Evolutionary conservation across 2,888 invertebrate species (phyloP), one percentile per base, ranked within the genome.

Genomic region (Chloroclystis v-ata): DNA sequence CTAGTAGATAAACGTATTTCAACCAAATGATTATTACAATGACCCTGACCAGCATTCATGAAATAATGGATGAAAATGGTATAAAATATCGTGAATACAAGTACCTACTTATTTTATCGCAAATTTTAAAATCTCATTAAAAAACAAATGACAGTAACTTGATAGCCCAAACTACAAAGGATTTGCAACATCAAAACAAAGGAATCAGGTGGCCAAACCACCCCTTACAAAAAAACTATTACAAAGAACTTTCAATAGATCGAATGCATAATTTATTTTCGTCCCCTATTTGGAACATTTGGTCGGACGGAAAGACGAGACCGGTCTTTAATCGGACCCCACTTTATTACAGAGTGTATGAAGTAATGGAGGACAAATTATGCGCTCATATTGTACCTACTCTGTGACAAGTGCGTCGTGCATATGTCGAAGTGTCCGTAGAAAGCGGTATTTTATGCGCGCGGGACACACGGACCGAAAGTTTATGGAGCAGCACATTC

Each of bases 321-420:
- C 81, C 65, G 56, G 74, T 66, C 72, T 83, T 72, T 79, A 80
- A 83, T 82, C 78, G 75, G 70, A 74, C 80, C 78, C 81, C 72
- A 74, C 74, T 80, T 75, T 81, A 81, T 78, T 75, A 78, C 61
- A 72, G 75, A 66, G 48, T 48, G 48, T 44, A 49, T 71, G 70
- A 72, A 73, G 72, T 86, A 85, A 86, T 86, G 77, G 85, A 76
- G 78, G 66, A 82, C 84, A 83, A 86, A 87, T 87, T 85, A 86
- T 81, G 78, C 77, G 72, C 60, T 59, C 60, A 65, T 60, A 63
- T 69, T 33, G 11, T 24, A 24, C 35, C 16, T 6, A 26, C 20
- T 20, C 16, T 16, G 35, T 72, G 80, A 82, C 86, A 86, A 85
- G 85, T 86, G 85, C 80, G 67, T 65, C 47, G 66, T 78, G 64